A percentile compares a stretch with the other conserved stretches of the same genome.
Evolutionary conservation across 2,888 invertebrate species (phyloP).

Genomic region (Alentia gelatinosa): DNA sequence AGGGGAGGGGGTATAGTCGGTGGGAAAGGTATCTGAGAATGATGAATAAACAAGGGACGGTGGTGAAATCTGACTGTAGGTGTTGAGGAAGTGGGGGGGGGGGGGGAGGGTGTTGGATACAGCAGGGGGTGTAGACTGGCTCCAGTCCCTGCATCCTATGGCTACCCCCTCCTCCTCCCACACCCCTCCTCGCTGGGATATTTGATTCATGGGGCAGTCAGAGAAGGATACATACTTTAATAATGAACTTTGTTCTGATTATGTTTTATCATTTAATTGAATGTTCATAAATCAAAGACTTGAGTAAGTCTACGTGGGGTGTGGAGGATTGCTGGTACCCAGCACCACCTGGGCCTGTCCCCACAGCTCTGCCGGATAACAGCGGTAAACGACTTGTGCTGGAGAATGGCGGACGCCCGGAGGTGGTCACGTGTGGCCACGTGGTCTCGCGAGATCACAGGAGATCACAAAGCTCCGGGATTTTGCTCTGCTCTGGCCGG

Average conservation of each 20-base stretch:
- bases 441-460: neutral
- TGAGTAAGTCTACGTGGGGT: too few species aligned
- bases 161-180: too few species aligned
- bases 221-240: too few species aligned
- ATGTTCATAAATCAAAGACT: too few species aligned
- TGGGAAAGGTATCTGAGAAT: neutral
- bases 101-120: neutral
- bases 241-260: too few species aligned
- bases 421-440: neutral
- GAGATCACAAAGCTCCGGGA: neutral
- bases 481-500: too few species aligned
- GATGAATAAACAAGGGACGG: neutral
- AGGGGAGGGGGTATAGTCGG: neutral
- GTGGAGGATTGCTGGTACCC: neutral
- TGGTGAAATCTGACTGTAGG: conserved; percentile 5
- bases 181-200: too few species aligned
- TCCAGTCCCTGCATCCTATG: too few species aligned
- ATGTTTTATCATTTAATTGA: too few species aligned
- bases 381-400: neutral
- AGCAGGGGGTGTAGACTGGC: neutral
- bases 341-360: neutral
- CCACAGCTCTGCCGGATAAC: neutral
- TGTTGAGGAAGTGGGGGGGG: neutral
- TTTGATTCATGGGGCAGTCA: too few species aligned
- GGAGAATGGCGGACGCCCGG: neutral